Conservation (phyloP, 2,797 vertebrate genomes). For the Luscinia megarhynchos region DNA sequence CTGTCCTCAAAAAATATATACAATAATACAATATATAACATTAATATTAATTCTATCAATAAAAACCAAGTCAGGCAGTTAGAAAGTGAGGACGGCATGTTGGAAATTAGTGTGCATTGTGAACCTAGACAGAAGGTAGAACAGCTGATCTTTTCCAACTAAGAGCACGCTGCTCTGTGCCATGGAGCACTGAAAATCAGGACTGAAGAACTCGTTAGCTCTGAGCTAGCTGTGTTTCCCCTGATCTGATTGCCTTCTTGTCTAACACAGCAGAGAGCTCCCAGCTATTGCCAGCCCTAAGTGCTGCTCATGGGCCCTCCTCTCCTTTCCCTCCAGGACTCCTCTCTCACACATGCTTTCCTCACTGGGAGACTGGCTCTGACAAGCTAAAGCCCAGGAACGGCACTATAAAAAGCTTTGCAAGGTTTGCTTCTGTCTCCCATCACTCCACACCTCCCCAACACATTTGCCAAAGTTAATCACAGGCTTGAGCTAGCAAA, state of each 20-base stretch:
- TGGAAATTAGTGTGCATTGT: neutral
- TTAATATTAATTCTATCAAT: neutral
- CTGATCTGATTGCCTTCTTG: neutral
- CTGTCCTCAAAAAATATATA: neutral
- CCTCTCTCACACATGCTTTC: neutral
- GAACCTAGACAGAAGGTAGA: neutral
- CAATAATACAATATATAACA: neutral
- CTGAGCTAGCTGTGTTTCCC: neutral
- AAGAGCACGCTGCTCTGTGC: neutral
- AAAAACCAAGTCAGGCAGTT: neutral
- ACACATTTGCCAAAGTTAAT: accelerated
- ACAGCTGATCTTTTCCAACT: neutral
- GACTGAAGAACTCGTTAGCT: neutral
- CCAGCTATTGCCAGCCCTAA: neutral
- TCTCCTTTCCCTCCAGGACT: neutral
- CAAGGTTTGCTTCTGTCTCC: neutral
- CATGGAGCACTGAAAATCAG: neutral
- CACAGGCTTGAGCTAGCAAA: neutral
- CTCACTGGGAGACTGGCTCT: neutral
- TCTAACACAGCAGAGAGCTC: neutral
- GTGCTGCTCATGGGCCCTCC: neutral
- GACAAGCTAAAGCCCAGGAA: neutral
- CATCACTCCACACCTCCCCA: neutral
- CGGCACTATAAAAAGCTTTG: neutral
- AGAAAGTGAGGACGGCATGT: accelerated